A percentile compares a stretch with the other conserved stretches of the same genome.
Conservation (phyloP, 2,113 vertebrate species). For the Charina bottae region DNA sequence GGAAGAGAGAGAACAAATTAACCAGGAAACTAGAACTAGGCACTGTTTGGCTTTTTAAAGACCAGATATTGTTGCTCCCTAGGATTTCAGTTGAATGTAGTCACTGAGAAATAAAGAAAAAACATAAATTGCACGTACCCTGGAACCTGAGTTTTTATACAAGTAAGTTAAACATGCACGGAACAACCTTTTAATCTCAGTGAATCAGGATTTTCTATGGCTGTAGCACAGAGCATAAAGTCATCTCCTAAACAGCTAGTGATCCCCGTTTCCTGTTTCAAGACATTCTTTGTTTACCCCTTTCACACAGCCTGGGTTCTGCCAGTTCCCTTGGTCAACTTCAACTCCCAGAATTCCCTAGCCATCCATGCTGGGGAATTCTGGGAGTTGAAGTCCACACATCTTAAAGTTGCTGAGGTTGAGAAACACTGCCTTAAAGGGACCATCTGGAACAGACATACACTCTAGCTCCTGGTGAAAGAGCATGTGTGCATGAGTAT, state of each 20-base stretch:
- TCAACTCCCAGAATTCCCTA: too few relatives aligned
- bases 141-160: background rate
- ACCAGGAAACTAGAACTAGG: background rate
- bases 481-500: background rate
- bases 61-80: accelerated
- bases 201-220: background rate
- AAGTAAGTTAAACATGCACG: background rate
- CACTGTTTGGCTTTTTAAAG: background rate
- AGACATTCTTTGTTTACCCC: background rate
- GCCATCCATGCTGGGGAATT: too few relatives aligned
- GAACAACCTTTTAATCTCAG: background rate
- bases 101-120: background rate
- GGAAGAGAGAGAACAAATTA: slow-evolving; percentile 27
- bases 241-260: background rate
- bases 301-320: background rate
- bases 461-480: background rate
- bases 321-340: background rate
- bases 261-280: background rate
- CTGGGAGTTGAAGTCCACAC: too few relatives aligned
- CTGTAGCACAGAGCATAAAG: background rate
- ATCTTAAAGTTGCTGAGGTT: too few relatives aligned
- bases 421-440: background rate
- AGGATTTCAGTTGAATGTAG: background rate
- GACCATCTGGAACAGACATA: background rate
- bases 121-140: background rate